Evolutionary conservation across 2,888 invertebrate genomes (phyloP).

Genomic region (Chromoteleia sp.): DNA sequence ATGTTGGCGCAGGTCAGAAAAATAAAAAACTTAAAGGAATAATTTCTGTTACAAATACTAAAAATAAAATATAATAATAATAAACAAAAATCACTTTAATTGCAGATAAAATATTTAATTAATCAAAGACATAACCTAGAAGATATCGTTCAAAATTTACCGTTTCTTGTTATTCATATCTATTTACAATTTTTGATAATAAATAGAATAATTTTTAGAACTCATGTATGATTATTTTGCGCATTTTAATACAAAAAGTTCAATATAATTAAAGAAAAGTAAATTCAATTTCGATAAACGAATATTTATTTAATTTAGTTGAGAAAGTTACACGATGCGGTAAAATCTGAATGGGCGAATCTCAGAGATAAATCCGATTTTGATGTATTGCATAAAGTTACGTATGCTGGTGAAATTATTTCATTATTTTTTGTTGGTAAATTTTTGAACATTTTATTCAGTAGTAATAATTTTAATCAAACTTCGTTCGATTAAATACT

Average conservation of each 20-base stretch:
- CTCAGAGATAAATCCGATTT: not conserved
- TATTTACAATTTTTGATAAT: not conserved
- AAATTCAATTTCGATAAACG: no score
- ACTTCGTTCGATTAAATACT: no score
- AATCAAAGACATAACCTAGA: not conserved
- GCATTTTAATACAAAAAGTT: not conserved
- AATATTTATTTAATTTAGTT: conserved; percentile 15
- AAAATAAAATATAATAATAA: not conserved
- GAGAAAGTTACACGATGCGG: conserved; percentile 4
- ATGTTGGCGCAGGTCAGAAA: not conserved
- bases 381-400: conserved; percentile 11
- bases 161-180: conserved; percentile 4
- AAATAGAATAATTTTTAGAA: conserved; percentile 2
- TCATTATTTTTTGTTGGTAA: not conserved
- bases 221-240: not conserved
- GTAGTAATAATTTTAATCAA: no score
- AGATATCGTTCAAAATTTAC: not conserved
- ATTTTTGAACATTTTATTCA: conserved; percentile 2
- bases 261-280: no score
- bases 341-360: conserved; percentile 7
- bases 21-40: not conserved
- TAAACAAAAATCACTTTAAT: no score
- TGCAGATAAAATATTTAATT: conserved; percentile 3
- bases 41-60: no score
- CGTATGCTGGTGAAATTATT: not conserved